Evolutionary conservation across 2,113 vertebrate genomes (phyloP).

Genomic region (Pseudolaguvia tuberculata): DNA sequence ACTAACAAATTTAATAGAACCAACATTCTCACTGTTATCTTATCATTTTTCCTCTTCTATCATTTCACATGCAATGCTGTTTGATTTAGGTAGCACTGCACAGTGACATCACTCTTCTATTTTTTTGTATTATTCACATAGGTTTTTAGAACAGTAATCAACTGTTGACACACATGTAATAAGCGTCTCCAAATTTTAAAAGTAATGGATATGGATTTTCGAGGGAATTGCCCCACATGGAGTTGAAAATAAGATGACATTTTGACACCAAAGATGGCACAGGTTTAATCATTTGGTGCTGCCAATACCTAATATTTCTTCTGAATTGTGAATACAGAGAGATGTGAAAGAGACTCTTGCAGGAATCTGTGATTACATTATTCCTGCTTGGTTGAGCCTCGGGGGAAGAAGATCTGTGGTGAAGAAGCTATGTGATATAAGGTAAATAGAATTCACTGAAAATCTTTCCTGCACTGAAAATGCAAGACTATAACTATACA

Average conservation of each 20-base stretch:
- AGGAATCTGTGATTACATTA: constrained; percentile 29
- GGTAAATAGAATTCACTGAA: constrained; percentile 9
- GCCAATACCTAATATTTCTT: constrained; percentile 15
- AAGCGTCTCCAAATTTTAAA: not conserved
- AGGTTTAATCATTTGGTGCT: constrained; percentile 19
- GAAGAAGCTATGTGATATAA: constrained; percentile 13
- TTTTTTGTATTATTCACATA: not conserved
- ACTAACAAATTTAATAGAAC: not conserved
- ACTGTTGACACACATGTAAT: not conserved
- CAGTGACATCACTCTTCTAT: not conserved
- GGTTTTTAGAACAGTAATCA: constrained; percentile 18
- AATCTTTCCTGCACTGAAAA: not conserved
- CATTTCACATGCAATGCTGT: not conserved
- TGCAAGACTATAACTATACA: not conserved
- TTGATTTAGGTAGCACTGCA: not conserved
- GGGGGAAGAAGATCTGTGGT: not conserved
- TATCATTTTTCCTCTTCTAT: not conserved
- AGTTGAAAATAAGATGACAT: constrained; percentile 3
- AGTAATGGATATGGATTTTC: not conserved
- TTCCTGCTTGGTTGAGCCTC: constrained; percentile 15
- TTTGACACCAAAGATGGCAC: constrained; percentile 2
- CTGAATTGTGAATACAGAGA: constrained; percentile 14
- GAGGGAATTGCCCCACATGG: not conserved
- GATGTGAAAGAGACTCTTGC: constrained; percentile 20
- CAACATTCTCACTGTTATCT: no score